Base-by-base conservation (phyloP, 2,888 invertebrate species). In the Heliconius sara region DNA sequence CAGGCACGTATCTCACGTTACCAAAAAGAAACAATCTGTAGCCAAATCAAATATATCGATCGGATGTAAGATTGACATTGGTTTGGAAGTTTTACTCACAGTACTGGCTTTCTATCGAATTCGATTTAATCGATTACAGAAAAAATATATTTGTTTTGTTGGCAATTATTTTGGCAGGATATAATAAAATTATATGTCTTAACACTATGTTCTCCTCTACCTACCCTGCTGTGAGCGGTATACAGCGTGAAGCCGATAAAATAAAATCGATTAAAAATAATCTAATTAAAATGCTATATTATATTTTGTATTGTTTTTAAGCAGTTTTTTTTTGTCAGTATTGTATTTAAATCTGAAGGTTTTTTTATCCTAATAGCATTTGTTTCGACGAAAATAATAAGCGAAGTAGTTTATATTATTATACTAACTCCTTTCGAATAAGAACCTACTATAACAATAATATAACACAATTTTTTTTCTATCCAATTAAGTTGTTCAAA, bases 41-140 rank as follows among this genome's bases (percentile, higher is more conserved):
- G 70, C 70, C 70, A 79, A 79, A 79, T 81, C 81, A 79, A 79
- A 81, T 77, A 79, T 60, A 81, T 77, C 75, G 75, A 79, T 77
- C 71, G 57, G 47, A 73, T 60, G 74, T 66, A 71, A 60, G 77
- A 81, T 79, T 79, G 79, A 79, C 75, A 57, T 73, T 65, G 63
- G 77, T 72, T 63, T 30, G 27, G 47, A 77, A 43, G 43, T 72
- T 78, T 43, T 27, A 65, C 39, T 73, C 72, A 27, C 34, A 43
- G 63, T 75, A 25, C 27, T 39, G 30, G 60, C 27, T 65, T 65
- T 47, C 30, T 52, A 65, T 57, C 30, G 52, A 72, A 12, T 47
- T 52, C 25, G 3, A 3, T 34, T 74, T n/a, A 43, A 16, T 43
- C n/a, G n/a, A 13, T n/a, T 68, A 68, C n/a, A 34, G 30, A n/a